Base-by-base conservation (phyloP, 2,113 vertebrate genomes). In the Amazona guildingii region DNA sequence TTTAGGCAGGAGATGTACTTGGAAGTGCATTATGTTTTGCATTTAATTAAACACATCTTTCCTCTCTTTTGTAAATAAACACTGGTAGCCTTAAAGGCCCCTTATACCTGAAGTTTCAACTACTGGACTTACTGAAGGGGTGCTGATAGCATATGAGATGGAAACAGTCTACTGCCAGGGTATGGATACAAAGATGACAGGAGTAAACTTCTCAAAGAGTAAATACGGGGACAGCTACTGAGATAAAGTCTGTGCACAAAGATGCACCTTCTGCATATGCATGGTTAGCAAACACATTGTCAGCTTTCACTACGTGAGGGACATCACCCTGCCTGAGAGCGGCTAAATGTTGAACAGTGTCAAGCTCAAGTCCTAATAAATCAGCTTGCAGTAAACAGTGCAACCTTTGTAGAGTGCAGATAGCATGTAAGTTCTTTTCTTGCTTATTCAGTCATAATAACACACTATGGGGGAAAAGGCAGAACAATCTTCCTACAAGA, bases 221-320 rank as follows among this genome's bases (percentile, higher is more conserved):
- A 52, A 4, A 21, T 1, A 1, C 1, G 52, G 19, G 49, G 23
- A 83, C 17, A 41, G 46, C 33, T 39, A 1, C 13, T 15, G 54
- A 49, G 59, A 27, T 48, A 17, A 55, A 35, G 13, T 17, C 63
- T 80, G n/a, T 19, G 29, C 52, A 28, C 44, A 80, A 62, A 44
- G 13, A 7, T 14, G 28, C 44, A 57, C 52, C 41, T 29, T 23
- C 72, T 86, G 49, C 82, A 41, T 14, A 11, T 1, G 2, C 39
- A 14, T 11, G 31, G 15, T 13, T 54, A 75, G 52, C 31, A 75
- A 52, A 79, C 28, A 3, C 44, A 2, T 7, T 21, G 39, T 5
- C 33, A 89, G 63, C 41, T 17, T 70, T 21, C 23, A 7, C 57
- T 5, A 9, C 0, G 0, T 8, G 31, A 62, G 35, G 35, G 62